A percentile compares a stretch with the other conserved stretches of the same genome.
These are phyloP conservation scores for Nomada ruficornis DNA, from an alignment of 2,888 invertebrate genomes.

Conservation along the genomic window DNA sequence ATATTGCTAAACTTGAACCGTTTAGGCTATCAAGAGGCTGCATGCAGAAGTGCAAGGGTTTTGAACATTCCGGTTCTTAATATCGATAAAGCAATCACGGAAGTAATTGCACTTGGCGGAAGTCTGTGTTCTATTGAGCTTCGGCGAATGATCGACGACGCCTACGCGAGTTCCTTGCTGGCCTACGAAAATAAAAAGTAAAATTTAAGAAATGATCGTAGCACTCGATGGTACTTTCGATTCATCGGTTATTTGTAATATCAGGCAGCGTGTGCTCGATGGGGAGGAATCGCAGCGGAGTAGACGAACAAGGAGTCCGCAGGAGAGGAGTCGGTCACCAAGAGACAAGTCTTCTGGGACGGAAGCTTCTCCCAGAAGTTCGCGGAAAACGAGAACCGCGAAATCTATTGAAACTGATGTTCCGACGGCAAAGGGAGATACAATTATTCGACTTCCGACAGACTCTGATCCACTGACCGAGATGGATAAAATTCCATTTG, in stretches of 20 bases:
- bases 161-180: slow-evolving; percentile 66
- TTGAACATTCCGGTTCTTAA: slow-evolving; percentile 73
- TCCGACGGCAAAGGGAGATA: background rate
- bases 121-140: slow-evolving; percentile 64
- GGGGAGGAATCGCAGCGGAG: background rate
- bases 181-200: slow-evolving; percentile 46
- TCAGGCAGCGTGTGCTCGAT: background rate
- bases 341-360: background rate
- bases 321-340: background rate
- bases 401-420: background rate
- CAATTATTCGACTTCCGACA: slow-evolving; percentile 15
- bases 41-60: slow-evolving; percentile 83
- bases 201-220: background rate
- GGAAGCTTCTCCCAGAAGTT: background rate
- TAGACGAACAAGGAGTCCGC: background rate
- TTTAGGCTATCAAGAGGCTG: slow-evolving; percentile 85
- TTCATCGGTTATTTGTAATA: too few relatives aligned
- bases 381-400: background rate
- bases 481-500: slow-evolving; percentile 62
- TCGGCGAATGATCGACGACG: slow-evolving; percentile 70
- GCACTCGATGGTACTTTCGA: background rate
- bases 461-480: slow-evolving; percentile 42
- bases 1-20: too few relatives aligned
- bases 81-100: slow-evolving; percentile 71
- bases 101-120: slow-evolving; percentile 68